These are phyloP conservation scores for Hydrozoanthus tunicans DNA, from an alignment of 64 coral and sea anemone genomes.

Conservation along the genomic window DNA sequence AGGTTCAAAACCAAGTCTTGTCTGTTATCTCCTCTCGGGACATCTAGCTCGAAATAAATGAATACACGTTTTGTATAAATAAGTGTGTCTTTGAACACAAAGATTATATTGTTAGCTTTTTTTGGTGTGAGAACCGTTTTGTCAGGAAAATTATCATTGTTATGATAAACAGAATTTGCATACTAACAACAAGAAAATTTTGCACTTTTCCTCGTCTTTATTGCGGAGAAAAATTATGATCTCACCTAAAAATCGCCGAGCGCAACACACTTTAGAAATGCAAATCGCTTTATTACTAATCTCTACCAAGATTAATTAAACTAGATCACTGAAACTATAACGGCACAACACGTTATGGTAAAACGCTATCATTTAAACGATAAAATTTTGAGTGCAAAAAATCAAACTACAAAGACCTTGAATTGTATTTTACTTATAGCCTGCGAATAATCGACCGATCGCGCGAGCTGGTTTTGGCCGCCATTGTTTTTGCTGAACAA, in stretches of 20 bases:
- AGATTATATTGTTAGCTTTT: not conserved
- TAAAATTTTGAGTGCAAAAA: conserved; percentile 31
- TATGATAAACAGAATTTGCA: not conserved
- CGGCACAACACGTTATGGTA: not conserved
- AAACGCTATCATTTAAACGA: not conserved
- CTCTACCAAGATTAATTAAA: conserved; percentile 9
- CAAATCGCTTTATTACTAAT: conserved; percentile 34
- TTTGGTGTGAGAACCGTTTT: not conserved
- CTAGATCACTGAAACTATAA: not conserved
- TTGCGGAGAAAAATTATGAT: not conserved
- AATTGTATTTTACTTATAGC: not conserved
- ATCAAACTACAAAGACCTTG: not conserved
- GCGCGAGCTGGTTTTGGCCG: not conserved
- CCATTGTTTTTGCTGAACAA: conserved; percentile 49
- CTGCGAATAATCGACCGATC: not conserved
- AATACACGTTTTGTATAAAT: not conserved
- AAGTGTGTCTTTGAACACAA: not conserved
- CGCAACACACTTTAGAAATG: conserved; percentile 29
- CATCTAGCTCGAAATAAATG: not conserved
- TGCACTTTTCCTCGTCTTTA: not conserved
- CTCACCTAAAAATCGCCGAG: not conserved
- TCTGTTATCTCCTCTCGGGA: not conserved
- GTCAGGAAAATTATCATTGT: not conserved
- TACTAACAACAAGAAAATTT: not conserved
- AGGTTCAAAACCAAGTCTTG: not conserved